phyloP scores from a whole-genome alignment of 1,140 invertebrate genomes.

The Phthorimaea operculella region DNA sequence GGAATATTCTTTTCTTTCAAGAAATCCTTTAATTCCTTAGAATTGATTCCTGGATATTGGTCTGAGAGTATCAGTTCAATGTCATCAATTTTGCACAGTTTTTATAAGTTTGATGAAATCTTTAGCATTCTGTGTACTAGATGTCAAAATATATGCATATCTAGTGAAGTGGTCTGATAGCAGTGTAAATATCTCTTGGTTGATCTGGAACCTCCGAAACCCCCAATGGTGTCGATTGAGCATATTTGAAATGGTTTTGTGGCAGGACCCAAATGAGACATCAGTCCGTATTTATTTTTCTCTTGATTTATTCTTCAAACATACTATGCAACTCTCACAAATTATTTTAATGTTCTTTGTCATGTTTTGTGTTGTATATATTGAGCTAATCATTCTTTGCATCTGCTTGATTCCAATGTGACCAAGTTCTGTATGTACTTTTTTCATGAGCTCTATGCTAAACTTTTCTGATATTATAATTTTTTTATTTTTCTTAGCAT shows the following conservation, averaged over 20 bases:
- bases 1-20: no score
- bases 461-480: slow-evolving; percentile 8
- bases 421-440: slow-evolving; percentile 6
- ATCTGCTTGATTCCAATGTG: slow-evolving; percentile 8
- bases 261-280: slow-evolving; percentile 35
- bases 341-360: slow-evolving; percentile 1
- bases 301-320: slow-evolving; percentile 19
- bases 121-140: slow-evolving; percentile 11
- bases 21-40: no score
- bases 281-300: slow-evolving; percentile 19
- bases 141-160: slow-evolving; percentile 27
- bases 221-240: slow-evolving; percentile 22
- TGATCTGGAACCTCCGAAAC: slow-evolving; percentile 19
- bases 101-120: no score
- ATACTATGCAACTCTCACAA: not conserved
- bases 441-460: slow-evolving; percentile 5
- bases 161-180: slow-evolving; percentile 23
- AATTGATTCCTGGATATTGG: no score
- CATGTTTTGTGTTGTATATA: slow-evolving; percentile 9
- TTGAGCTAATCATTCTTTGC: slow-evolving; percentile 6
- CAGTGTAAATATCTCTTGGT: slow-evolving; percentile 24
- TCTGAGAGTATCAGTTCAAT: no score
- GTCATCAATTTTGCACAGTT: no score
- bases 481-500: slow-evolving; percentile 3
- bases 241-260: slow-evolving; percentile 21